Evolutionary conservation across 1,140 invertebrate genomes (phyloP).

Genomic region (Pachyrhynchus sulphureomaculatus): DNA sequence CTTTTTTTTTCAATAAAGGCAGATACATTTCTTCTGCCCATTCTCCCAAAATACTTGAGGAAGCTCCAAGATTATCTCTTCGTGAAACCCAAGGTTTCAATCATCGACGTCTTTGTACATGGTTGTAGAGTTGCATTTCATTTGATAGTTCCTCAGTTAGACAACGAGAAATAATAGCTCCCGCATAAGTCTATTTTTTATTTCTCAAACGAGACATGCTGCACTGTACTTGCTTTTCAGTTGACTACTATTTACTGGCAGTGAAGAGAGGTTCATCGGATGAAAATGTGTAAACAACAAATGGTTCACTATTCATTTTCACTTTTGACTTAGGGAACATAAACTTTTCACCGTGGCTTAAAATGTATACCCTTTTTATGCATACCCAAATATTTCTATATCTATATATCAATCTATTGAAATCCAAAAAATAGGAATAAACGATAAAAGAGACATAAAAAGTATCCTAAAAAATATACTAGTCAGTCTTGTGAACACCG

Average conservation of each 20-base stretch:
- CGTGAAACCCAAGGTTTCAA: slow-evolving; percentile 1
- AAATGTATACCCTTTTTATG: too few relatives aligned
- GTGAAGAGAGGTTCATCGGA: background rate
- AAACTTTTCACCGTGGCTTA: too few relatives aligned
- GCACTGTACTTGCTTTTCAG: background rate
- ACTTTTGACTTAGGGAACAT: too few relatives aligned
- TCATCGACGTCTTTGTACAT: background rate
- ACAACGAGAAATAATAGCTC: background rate
- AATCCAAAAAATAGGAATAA: too few relatives aligned
- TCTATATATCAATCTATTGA: too few relatives aligned
- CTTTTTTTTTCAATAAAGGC: slow-evolving; percentile 7
- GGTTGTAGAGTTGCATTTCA: too few relatives aligned
- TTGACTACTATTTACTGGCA: background rate
- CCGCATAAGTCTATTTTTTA: background rate
- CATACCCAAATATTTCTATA: too few relatives aligned
- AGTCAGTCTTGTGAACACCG: too few relatives aligned
- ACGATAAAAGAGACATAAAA: too few relatives aligned
- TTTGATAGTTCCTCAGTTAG: background rate
- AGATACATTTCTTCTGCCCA: slow-evolving; percentile 14
- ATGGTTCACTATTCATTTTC: too few relatives aligned
- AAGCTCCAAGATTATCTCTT: slow-evolving; percentile 11
- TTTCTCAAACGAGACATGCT: slow-evolving; percentile 8
- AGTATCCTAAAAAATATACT: too few relatives aligned
- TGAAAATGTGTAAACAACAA: slow-evolving; percentile 16
- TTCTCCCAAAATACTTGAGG: slow-evolving; percentile 12